Evolutionary conservation across 2,888 invertebrate genomes (phyloP).

Genomic region (Sipunculus nudus): DNA sequence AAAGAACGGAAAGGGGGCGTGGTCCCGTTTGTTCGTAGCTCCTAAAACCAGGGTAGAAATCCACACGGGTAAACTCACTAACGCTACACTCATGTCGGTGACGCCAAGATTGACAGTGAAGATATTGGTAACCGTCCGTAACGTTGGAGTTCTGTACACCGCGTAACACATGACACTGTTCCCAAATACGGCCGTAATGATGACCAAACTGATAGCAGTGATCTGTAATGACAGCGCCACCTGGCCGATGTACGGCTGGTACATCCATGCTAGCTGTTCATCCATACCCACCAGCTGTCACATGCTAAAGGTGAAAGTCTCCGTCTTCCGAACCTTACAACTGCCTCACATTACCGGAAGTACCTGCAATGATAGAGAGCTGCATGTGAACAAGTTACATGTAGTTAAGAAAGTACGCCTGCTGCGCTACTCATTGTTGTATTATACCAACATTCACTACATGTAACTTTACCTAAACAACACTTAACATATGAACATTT

Average conservation of each 20-base stretch:
- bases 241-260: constrained; percentile 14
- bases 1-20: constrained; percentile 26
- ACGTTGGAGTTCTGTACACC: constrained; percentile 29
- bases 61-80: constrained; percentile 38
- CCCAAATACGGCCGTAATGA: constrained; percentile 29
- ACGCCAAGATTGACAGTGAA: constrained; percentile 41
- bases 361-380: no score
- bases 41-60: constrained; percentile 22
- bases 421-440: no score
- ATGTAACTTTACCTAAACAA: no score
- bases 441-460: no score
- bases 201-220: constrained; percentile 25
- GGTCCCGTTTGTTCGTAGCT: constrained; percentile 14
- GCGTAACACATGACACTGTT: constrained; percentile 37
- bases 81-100: constrained; percentile 36
- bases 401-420: no score
- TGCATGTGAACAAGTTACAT: no score
- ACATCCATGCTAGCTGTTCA: no score
- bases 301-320: no score
- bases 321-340: no score
- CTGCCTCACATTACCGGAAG: no score
- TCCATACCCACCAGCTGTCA: no score
- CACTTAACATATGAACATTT: no score
- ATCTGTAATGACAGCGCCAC: constrained; percentile 25
- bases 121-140: constrained; percentile 34